These are phyloP conservation scores for Acinonyx jubatus DNA, from an alignment of 2,113 vertebrate genomes.

Conservation along the genomic window DNA sequence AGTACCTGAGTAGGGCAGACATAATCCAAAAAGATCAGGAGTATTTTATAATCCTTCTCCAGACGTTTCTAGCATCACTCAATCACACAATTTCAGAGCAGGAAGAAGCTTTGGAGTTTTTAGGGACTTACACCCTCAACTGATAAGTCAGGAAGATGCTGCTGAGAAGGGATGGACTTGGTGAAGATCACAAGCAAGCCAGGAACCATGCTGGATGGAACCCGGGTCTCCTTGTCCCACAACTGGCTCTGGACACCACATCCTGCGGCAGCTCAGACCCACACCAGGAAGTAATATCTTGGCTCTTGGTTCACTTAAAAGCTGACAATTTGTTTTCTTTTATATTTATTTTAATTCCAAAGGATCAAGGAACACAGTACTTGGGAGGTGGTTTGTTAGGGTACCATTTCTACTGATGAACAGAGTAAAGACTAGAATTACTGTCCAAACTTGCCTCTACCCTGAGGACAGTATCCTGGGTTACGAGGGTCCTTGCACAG, in stretches of 20 bases:
- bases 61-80: background rate
- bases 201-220: fast-evolving
- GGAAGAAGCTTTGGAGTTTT: background rate
- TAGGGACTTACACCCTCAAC: background rate
- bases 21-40: background rate
- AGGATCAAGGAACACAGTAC: background rate
- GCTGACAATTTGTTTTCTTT: background rate
- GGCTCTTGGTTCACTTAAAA: background rate
- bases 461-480: background rate
- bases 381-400: background rate
- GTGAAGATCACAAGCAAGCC: background rate
- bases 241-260: background rate
- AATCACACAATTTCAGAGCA: background rate
- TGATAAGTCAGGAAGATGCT: background rate
- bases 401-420: background rate
- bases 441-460: background rate
- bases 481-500: background rate
- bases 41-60: background rate
- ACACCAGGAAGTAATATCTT: background rate
- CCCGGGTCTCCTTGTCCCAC: fast-evolving
- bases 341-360: background rate
- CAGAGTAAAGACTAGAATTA: background rate
- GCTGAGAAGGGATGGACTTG: background rate
- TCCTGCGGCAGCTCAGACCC: background rate
- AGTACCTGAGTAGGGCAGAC: background rate